Percentiles rank a stretch among this genome's conserved stretches.
Evolutionary conservation across 2,888 invertebrate genomes (phyloP).

Genomic region (Heliconius cydno): DNA sequence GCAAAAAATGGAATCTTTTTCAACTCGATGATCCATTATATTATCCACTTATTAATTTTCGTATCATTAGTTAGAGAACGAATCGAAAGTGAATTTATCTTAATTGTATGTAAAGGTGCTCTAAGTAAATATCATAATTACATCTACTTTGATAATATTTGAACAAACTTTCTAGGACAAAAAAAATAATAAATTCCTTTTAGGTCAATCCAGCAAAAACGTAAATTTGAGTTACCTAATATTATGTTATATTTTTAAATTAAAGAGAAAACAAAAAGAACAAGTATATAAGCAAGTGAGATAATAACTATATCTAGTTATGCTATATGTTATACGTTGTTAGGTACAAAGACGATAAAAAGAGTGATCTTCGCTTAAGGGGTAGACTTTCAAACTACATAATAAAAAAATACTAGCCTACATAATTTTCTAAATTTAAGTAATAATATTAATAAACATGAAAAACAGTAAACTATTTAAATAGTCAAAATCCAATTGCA

Average conservation of each 20-base stretch:
- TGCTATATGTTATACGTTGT: background rate
- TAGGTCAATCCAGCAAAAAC: no score
- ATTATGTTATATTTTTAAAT: no score
- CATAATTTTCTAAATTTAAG: no score
- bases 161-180: no score
- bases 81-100: conserved; percentile 9
- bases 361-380: background rate
- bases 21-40: conserved; percentile 57
- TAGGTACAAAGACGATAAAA: background rate
- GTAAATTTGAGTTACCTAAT: no score
- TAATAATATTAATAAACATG: background rate
- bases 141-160: background rate
- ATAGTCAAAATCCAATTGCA: background rate
- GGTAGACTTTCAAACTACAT: background rate
- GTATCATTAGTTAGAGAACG: background rate
- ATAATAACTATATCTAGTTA: background rate
- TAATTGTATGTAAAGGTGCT: background rate
- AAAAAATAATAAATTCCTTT: no score
- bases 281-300: background rate
- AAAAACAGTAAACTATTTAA: background rate
- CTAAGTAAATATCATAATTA: background rate
- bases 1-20: conserved; percentile 68
- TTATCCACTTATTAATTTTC: background rate
- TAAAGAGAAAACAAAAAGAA: no score
- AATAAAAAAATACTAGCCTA: no score